Percentiles rank a stretch among this genome's conserved stretches.
Evolutionary conservation across 1,140 invertebrate species (phyloP).

Genomic region (Aphaenogaster floridana): DNA sequence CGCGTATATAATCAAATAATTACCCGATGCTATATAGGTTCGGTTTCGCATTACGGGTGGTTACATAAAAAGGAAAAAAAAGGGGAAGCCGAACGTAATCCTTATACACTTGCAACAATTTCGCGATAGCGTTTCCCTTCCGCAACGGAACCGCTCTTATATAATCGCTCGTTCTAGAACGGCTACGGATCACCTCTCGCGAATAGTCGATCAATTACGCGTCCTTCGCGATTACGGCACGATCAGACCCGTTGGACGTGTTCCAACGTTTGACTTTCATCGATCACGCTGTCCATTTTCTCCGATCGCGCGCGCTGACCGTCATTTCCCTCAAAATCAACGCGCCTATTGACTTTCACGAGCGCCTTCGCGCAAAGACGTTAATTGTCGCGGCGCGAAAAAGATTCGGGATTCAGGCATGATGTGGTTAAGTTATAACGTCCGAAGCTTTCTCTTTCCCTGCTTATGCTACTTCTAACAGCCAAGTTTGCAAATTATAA

Average conservation of each 20-base stretch:
- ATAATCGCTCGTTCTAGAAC: conserved; percentile 26
- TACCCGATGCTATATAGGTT: conserved; percentile 7
- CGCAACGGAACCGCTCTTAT: conserved; percentile 65
- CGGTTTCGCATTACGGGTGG: not conserved
- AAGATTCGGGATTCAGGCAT: not conserved
- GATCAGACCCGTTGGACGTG: conserved; percentile 54
- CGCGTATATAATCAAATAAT: conserved; percentile 49
- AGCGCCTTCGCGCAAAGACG: conserved; percentile 7
- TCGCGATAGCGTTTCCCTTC: conserved; percentile 60
- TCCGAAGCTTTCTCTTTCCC: not conserved
- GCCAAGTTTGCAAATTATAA: not conserved
- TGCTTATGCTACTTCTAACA: not conserved
- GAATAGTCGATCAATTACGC: conserved; percentile 56
- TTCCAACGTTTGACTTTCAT: conserved; percentile 75
- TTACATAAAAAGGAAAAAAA: conserved; percentile 47
- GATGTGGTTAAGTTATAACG: not conserved
- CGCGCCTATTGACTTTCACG: conserved; percentile 62
- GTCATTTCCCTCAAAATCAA: conserved; percentile 71
- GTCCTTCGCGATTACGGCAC: conserved; percentile 57
- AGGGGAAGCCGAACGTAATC: not conserved
- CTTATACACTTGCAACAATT: conserved; percentile 41
- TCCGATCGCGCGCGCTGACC: conserved; percentile 53
- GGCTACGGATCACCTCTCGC: not conserved
- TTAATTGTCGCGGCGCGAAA: conserved; percentile 11
- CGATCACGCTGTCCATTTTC: conserved; percentile 65